These are phyloP conservation scores for Bryconaethiops microstoma DNA, from an alignment of 2,797 vertebrate species.

Conservation along the genomic window DNA sequence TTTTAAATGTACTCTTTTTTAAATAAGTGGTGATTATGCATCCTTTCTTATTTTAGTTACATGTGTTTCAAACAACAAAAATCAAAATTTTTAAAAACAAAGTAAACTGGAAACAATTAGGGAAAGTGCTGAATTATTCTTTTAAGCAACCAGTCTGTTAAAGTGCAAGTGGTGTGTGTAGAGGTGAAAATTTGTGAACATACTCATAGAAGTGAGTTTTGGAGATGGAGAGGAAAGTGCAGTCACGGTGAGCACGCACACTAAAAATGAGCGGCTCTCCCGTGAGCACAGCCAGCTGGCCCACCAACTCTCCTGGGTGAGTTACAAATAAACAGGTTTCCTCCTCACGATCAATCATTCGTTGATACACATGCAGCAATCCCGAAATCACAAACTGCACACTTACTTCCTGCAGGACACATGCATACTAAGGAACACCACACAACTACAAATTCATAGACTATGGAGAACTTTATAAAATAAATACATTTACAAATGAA, in stretches of 20 bases:
- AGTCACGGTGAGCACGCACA: conserved; percentile 88
- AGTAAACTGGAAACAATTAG: too few species aligned
- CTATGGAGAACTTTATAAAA: neutral
- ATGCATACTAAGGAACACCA: neutral
- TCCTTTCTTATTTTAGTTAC: neutral
- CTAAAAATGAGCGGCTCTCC: conserved; percentile 95
- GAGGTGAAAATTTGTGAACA: neutral
- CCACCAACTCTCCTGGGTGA: conserved; percentile 91
- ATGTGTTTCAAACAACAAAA: neutral
- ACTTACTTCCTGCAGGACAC: conserved; percentile 82
- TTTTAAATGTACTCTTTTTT: too few species aligned
- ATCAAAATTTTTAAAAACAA: neutral
- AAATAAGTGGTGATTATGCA: too few species aligned
- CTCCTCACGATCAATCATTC: conserved; percentile 89
- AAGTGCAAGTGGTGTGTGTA: neutral
- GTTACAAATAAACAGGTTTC: conserved; percentile 90
- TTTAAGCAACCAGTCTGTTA: neutral
- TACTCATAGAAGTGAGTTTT: conserved; percentile 96
- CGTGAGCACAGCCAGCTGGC: conserved; percentile 92
- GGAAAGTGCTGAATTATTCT: neutral
- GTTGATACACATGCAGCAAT: conserved; percentile 89
- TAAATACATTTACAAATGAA: too few species aligned
- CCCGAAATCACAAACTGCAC: conserved; percentile 92
- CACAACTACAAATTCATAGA: conserved; percentile 18
- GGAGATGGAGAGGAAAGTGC: conserved; percentile 89